Percentiles rank a stretch among this genome's conserved stretches.
Evolutionary conservation across 2,888 invertebrate genomes (phyloP).

Genomic region (Hypolimnas misippus): DNA sequence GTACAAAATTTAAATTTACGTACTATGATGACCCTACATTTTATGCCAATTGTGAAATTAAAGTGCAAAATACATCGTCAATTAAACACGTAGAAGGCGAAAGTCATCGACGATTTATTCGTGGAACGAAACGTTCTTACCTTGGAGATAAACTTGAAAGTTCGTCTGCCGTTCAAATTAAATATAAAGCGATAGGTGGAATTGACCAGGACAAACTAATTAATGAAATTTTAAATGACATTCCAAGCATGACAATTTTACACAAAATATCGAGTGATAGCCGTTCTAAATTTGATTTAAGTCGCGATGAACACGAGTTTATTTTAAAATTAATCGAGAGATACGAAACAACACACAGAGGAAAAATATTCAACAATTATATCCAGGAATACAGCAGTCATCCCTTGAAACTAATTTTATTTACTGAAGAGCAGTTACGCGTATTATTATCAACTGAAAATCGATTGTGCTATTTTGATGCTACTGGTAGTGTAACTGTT

Average conservation of each 20-base stretch:
- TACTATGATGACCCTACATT: too few relatives aligned
- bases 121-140: neutral
- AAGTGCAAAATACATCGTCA: too few relatives aligned
- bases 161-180: neutral
- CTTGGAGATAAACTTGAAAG: conserved; percentile 2
- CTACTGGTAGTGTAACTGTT: neutral
- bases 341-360: too few relatives aligned
- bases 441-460: neutral
- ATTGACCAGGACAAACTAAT: neutral
- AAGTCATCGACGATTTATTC: neutral
- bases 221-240: too few relatives aligned
- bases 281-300: conserved; percentile 4
- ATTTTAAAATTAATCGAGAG: neutral
- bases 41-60: too few relatives aligned
- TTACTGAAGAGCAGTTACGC: too few relatives aligned
- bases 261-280: conserved; percentile 7
- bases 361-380: neutral
- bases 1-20: too few relatives aligned
- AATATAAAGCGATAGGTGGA: neutral
- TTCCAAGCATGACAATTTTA: neutral
- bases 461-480: neutral
- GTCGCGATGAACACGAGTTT: neutral
- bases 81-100: neutral
- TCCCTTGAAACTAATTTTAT: too few relatives aligned
- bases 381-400: neutral